Evolutionary conservation across 1,140 invertebrate genomes (phyloP).

Genomic region (Drosophila nigrodunni): DNA sequence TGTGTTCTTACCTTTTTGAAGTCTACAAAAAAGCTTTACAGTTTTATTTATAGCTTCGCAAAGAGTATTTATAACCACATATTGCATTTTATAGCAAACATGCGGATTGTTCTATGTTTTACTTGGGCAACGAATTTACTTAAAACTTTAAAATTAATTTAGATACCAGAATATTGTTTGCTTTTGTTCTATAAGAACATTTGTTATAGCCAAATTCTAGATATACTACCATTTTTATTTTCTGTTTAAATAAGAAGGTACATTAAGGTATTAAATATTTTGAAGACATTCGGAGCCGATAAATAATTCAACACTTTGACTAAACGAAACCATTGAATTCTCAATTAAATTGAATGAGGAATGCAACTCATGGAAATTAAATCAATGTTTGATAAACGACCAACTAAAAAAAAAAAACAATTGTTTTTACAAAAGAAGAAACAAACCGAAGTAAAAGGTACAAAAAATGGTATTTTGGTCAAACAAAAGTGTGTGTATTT

Average conservation of each 20-base stretch:
- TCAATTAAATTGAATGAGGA: not conserved
- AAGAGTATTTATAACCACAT: not conserved
- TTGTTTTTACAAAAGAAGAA: constrained; percentile 19
- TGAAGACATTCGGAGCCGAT: not conserved
- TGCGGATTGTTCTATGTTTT: not conserved
- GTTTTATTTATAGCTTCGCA: not conserved
- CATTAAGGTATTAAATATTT: no score
- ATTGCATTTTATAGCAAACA: not conserved
- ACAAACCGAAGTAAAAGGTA: constrained; percentile 5
- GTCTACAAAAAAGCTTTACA: constrained; percentile 15
- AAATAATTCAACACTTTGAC: not conserved
- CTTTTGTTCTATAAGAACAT: not conserved
- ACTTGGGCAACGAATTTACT: not conserved
- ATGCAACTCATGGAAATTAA: constrained; percentile 51
- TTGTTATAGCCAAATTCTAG: not conserved
- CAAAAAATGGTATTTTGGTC: not conserved
- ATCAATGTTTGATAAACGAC: constrained; percentile 49
- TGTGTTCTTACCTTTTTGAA: not conserved
- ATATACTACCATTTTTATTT: no score
- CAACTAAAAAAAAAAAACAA: constrained; percentile 25
- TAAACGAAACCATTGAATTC: not conserved
- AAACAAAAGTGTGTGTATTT: not conserved
- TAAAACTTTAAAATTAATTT: not conserved
- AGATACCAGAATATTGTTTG: not conserved
- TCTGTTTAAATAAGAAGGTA: no score